A percentile compares a stretch with the other conserved stretches of the same genome.
Evolutionary conservation across 2,888 invertebrate species (phyloP).

Genomic region (Diachrysia chrysitis): DNA sequence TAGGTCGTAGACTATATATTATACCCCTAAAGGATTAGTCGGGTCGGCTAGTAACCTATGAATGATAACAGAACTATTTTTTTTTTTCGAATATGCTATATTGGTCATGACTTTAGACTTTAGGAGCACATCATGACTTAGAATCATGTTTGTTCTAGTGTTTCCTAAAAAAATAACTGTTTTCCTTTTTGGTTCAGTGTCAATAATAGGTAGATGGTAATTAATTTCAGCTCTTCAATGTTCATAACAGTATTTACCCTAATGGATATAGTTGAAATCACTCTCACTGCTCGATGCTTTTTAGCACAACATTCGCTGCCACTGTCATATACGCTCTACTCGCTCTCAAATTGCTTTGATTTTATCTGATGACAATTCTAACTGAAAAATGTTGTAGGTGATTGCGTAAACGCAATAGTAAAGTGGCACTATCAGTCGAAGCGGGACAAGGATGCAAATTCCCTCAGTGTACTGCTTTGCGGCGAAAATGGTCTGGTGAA

Average conservation of each 20-base stretch:
- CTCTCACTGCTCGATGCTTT: constrained; percentile 10
- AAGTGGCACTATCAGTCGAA: constrained; percentile 98
- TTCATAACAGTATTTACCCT: not conserved
- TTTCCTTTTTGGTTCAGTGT: not conserved
- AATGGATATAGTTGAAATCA: not conserved
- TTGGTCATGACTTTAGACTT: too few relatives aligned
- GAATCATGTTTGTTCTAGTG: not conserved
- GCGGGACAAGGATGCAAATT: constrained; percentile 94
- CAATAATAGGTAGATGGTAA: not conserved
- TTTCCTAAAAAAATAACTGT: not conserved
- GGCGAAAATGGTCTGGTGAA: constrained; percentile 98
- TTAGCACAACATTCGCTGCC: not conserved
- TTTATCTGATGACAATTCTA: not conserved
- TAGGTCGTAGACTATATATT: too few relatives aligned
- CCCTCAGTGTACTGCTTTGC: constrained; percentile 97
- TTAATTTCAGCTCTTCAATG: not conserved
- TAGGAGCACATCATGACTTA: too few relatives aligned
- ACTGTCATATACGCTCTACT: constrained; percentile 21
- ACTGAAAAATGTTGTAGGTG: constrained; percentile 88
- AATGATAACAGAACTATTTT: not conserved
- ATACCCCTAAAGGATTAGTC: too few relatives aligned
- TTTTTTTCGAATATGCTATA: too few relatives aligned
- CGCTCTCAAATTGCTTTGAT: constrained; percentile 11
- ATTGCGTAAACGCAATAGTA: constrained; percentile 98
- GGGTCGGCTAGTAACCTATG: too few relatives aligned